Evolutionary conservation across 2,113 vertebrate genomes (phyloP), one percentile per base, ranked within the genome.

Genomic region (Poeciliopsis occidentalis): DNA sequence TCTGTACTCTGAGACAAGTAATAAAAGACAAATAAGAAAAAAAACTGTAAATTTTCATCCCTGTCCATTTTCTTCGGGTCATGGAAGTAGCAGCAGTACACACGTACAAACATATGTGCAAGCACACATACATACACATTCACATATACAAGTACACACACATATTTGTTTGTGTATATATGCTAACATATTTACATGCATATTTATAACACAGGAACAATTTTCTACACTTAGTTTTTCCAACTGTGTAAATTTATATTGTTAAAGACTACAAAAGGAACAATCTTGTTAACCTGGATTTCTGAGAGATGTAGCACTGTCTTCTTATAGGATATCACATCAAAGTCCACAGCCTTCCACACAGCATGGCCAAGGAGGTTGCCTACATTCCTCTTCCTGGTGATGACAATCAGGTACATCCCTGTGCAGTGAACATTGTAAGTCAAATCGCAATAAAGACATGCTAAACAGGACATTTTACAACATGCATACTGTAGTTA

Each of bases 321-420:
- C 94, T 97, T 99, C 91, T 98, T 98, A 78, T 99, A 99, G 60
- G 97, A 97, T 80, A 99, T 96, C 60, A 98, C 86, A 39, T 99
- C 97, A 89, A 98, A 99, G 76, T 99, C 98, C 67, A 95, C 94
- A 3, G 96, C 97, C 94, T 98, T 99, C 98, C 98, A 99, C 87
- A 99, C 95, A 0, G 94, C 93, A 74, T 99, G 97, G 89, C 94
- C 96, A 76, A 98, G 95, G 81, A 98, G 95, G 88, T 96, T 96
- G 67, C 98, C 98, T 61, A 98, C 91, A 75, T 98, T 99, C 83
- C 88, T 96, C 95, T 96, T 99, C 93, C 96, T 97, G 78, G 97
- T 98, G 93, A 99, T 97, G 88, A 99, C 96, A 79, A 99, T 95
- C 73, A 99, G 96, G 87, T 99, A 98, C 1, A 96, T 98, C 51